phyloP scores from a whole-genome alignment of 2,113 vertebrate genomes.

The Trichomycterus rosablanca region DNA sequence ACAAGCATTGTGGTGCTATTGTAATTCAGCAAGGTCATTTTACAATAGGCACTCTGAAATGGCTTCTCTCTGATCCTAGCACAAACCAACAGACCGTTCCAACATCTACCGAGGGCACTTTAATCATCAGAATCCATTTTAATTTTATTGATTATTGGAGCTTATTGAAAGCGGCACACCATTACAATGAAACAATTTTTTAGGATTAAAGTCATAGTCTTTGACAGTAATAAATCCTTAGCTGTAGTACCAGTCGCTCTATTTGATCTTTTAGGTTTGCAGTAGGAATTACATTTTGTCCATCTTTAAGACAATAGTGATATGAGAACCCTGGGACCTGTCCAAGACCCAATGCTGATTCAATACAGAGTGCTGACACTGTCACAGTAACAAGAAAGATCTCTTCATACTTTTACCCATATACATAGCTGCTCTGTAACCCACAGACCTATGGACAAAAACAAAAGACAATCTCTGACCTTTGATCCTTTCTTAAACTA shows the following conservation, averaged over 20 bases:
- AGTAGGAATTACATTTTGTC: too few species aligned
- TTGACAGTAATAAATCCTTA: background rate
- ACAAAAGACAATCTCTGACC: too few species aligned
- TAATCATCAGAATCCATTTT: background rate
- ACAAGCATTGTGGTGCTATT: constrained; percentile 32
- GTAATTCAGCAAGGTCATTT: constrained; percentile 38
- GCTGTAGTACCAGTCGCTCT: background rate
- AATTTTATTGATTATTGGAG: constrained; percentile 3
- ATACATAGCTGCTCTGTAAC: too few species aligned
- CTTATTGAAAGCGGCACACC: background rate
- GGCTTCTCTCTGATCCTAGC: background rate
- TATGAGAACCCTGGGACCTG: too few species aligned
- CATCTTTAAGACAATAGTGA: too few species aligned
- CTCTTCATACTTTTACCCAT: too few species aligned
- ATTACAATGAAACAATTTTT: background rate
- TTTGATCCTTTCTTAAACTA: too few species aligned
- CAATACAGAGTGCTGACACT: too few species aligned
- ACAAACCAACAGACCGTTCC: background rate
- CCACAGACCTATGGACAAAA: too few species aligned
- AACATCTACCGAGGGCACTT: background rate
- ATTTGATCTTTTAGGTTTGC: constrained; percentile 9
- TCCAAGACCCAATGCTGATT: too few species aligned
- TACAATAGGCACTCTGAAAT: constrained; percentile 20
- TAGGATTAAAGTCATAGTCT: background rate
- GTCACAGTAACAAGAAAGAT: too few species aligned